Evolutionary conservation across 2,113 vertebrate genomes (phyloP).

Genomic region (Scolopax mira): DNA sequence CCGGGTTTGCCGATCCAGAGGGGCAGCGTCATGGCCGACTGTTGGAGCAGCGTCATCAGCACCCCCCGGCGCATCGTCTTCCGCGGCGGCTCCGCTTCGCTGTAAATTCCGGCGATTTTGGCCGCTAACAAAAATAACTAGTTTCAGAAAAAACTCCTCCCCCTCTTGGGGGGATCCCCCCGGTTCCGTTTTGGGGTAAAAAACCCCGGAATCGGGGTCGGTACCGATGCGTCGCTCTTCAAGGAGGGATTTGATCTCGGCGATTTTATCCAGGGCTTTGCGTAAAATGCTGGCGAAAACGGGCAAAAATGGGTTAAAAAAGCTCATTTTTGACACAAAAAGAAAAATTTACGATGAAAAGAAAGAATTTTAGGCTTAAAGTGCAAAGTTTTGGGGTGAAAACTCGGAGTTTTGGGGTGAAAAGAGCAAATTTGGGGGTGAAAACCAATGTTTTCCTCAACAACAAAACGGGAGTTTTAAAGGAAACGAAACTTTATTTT

Average conservation of each 20-base stretch:
- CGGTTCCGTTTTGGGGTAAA: background rate
- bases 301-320: too few relatives aligned
- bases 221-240: constrained; percentile 90
- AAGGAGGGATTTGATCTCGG: constrained; percentile 89
- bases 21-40: constrained; percentile 92
- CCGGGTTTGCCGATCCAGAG: constrained; percentile 92
- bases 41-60: constrained; percentile 91
- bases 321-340: too few relatives aligned
- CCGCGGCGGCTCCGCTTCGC: constrained; percentile 85
- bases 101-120: constrained; percentile 87
- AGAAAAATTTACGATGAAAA: too few relatives aligned
- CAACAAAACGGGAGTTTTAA: too few relatives aligned
- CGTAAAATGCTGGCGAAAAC: constrained; percentile 80
- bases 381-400: too few relatives aligned
- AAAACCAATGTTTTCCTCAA: too few relatives aligned
- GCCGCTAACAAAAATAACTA: constrained; percentile 64
- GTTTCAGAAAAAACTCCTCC: too few relatives aligned
- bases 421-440: too few relatives aligned
- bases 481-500: too few relatives aligned
- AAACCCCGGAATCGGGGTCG: background rate
- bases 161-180: too few relatives aligned
- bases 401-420: background rate
- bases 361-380: too few relatives aligned
- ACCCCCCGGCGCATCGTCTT: constrained; percentile 93
- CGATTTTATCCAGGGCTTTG: constrained; percentile 88